Conservation (phyloP, 2,797 vertebrate species). For the Acropternis orthonyx region DNA sequence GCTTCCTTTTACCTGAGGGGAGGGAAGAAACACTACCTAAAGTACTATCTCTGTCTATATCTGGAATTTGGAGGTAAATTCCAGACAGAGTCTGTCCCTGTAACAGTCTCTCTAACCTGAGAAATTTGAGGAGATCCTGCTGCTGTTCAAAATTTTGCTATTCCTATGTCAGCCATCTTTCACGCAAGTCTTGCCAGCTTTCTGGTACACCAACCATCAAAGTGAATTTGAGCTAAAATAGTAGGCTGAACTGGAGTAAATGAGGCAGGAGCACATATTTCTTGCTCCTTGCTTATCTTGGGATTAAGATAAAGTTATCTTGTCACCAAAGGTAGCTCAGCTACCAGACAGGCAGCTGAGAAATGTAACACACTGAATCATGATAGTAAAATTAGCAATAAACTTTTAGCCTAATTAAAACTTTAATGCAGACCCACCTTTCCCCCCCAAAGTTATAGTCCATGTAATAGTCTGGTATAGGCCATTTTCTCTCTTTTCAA, state of each 20-base stretch:
- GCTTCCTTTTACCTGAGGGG: neutral
- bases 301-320: neutral
- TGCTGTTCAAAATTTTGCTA: neutral
- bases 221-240: neutral
- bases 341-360: neutral
- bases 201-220: neutral
- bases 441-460: neutral
- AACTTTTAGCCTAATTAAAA: neutral
- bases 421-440: neutral
- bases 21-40: neutral
- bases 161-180: neutral
- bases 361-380: neutral
- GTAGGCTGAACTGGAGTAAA: neutral
- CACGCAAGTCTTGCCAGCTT: neutral
- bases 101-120: neutral
- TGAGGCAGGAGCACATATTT: neutral
- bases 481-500: neutral
- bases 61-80: neutral
- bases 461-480: neutral
- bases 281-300: neutral
- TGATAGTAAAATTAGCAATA: neutral
- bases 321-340: neutral
- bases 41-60: neutral
- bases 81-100: neutral
- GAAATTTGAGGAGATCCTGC: neutral